These are phyloP conservation scores for Xestobium rufovillosum DNA, from an alignment of 2,888 invertebrate species.

Conservation along the genomic window DNA sequence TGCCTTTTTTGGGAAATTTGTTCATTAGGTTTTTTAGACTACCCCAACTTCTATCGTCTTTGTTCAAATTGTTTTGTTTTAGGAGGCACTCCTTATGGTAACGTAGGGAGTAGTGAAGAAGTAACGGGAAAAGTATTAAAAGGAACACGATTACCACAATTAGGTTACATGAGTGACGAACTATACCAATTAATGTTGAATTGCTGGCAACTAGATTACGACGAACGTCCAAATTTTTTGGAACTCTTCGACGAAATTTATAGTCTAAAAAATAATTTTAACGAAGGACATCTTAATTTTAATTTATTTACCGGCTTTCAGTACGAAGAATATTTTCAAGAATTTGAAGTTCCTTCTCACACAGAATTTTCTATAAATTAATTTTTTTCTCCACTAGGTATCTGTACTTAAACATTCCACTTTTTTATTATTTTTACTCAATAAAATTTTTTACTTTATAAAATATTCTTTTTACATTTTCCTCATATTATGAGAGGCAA, in stretches of 20 bases:
- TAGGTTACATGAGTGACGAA: conserved; percentile 67
- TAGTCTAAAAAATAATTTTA: conserved; percentile 27
- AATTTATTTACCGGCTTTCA: conserved; percentile 35
- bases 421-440: no score
- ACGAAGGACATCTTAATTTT: conserved; percentile 33
- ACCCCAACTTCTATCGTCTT: conserved; percentile 2
- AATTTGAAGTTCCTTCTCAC: conserved; percentile 36
- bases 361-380: conserved; percentile 31
- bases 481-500: no score
- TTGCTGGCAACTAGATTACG: conserved; percentile 78
- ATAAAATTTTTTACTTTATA: no score
- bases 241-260: conserved; percentile 43
- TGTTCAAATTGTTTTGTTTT: conserved; percentile 17
- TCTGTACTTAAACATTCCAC: conserved; percentile 6
- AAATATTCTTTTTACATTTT: no score
- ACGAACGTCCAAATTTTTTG: conserved; percentile 68
- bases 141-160: conserved; percentile 66
- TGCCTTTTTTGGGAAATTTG: conserved; percentile 77
- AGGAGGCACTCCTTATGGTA: conserved; percentile 70
- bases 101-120: conserved; percentile 58
- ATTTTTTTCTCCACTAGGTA: conserved; percentile 5
- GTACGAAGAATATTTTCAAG: conserved; percentile 39
- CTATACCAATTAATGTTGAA: conserved; percentile 74
- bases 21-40: conserved; percentile 52
- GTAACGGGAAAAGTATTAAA: conserved; percentile 59